A percentile compares a stretch with the other conserved stretches of the same genome.
Conservation (phyloP, 2,113 vertebrate genomes). For the Stercorarius parasiticus region DNA sequence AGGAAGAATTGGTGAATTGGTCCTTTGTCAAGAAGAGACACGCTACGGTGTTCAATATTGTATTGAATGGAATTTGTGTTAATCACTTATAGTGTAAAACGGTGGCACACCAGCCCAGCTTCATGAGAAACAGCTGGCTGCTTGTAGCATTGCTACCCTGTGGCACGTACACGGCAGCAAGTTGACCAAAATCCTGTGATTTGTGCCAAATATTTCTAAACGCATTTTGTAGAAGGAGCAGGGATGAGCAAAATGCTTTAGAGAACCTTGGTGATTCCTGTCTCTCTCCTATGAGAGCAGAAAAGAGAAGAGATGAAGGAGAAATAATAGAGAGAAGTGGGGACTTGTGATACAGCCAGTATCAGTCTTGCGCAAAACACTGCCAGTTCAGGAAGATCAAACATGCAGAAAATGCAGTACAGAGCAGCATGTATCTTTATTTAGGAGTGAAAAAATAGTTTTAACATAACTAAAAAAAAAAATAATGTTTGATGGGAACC, state of each 20-base stretch:
- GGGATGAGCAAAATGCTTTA: background rate
- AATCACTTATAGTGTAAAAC: background rate
- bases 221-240: background rate
- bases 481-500: background rate
- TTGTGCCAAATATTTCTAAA: background rate
- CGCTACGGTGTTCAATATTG: background rate
- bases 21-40: background rate
- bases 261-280: background rate
- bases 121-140: background rate
- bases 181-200: background rate
- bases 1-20: background rate
- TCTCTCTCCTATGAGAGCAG: background rate
- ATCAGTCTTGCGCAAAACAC: background rate
- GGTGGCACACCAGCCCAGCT: background rate
- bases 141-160: background rate
- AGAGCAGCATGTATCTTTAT: background rate
- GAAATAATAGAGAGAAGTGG: background rate
- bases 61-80: background rate
- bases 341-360: background rate
- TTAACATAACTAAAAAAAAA: background rate
- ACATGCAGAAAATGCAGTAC: background rate
- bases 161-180: accelerated
- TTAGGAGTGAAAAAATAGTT: background rate
- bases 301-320: background rate
- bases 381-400: background rate